Base-by-base conservation (phyloP, 2,888 invertebrate genomes). In the Diloba caeruleocephala region DNA sequence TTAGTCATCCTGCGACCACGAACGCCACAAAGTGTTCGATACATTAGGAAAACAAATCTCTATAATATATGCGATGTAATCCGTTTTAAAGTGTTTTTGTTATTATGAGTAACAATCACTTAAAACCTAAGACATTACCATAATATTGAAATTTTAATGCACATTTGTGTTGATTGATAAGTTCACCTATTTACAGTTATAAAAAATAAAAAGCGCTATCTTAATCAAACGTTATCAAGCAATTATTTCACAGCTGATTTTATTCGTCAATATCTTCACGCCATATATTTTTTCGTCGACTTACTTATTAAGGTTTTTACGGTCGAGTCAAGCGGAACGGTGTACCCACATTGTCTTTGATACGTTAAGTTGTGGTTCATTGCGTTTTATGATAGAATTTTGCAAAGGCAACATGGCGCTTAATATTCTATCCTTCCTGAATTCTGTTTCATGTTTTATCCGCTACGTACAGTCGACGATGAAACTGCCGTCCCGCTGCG, bases 381-480 rank as follows among this genome's bases (percentile, higher is more conserved):
- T 67, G 63, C 53, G 39, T 74, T 71, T 71, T 71, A 71, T 38
- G 63, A 55, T 46, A 33, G 29, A 14, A 52, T 55, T 51, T 31
- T 55, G 25, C 51, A 50, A 33, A 39, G 34, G 26, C 36, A 48
- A 46, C n/a, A 44, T 32, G 49, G 42, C 43, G 37, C 25, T 28
- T 31, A 45, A 44, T 10, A 41, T 59, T 25, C 21, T 32, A 45
- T 51, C 13, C 60, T 50, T 44, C 15, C 37, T 28, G 43, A 43
- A 63, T 51, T 48, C n/a, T 43, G 42, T 19, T 71, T 63, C 37
- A 46, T 52, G 36, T 36, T 55, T 43, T 62, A 26, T 17, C 70
- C 44, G 43, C 74, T 17, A 65, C 74, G 32, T 28, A n/a, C n/a
- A n/a, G n/a, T 21, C 6, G 1, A 33, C 10, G 19, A 45, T 25